Conservation (phyloP, 2,113 vertebrate species). For the Nothoprocta pentlandii region DNA sequence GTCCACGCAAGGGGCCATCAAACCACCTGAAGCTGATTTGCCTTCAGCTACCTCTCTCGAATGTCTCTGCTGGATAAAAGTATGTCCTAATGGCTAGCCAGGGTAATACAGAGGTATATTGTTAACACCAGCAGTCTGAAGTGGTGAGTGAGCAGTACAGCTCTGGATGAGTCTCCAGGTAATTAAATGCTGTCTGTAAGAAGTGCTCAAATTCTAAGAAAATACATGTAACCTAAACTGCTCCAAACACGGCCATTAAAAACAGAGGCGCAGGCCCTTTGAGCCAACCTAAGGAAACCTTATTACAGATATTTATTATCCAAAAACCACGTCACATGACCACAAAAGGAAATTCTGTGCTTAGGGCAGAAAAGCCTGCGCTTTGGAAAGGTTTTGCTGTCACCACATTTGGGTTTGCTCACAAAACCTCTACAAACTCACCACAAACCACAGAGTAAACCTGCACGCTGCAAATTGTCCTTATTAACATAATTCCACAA, state of each 20-base stretch:
- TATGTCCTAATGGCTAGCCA: background rate
- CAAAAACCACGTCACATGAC: conserved; percentile 69
- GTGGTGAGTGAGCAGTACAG: conserved; percentile 17
- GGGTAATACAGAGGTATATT: background rate
- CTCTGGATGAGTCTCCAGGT: background rate
- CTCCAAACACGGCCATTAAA: conserved; percentile 56
- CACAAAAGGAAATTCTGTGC: conserved; percentile 80
- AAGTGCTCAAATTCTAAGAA: conserved; percentile 44
- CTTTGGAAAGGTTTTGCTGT: conserved; percentile 69
- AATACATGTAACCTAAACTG: conserved; percentile 41
- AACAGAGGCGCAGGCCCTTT: conserved; percentile 27
- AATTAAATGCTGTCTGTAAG: conserved; percentile 15
- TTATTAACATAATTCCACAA: conserved; percentile 76
- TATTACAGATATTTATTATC: conserved; percentile 75
- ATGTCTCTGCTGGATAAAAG: background rate
- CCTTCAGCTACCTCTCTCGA: background rate
- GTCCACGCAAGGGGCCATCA: rapidly evolving
- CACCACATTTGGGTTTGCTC: conserved; percentile 75
- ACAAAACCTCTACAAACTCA: conserved; percentile 77
- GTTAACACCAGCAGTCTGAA: background rate
- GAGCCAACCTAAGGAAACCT: conserved; percentile 72
- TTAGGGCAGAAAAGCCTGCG: conserved; percentile 64
- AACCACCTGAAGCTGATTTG: background rate
- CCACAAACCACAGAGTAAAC: conserved; percentile 83
- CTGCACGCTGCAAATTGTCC: conserved; percentile 55